Evolutionary conservation across 2,797 vertebrate genomes (phyloP), one percentile per base, ranked within the genome.

Genomic region (Emydoidea blandingii): DNA sequence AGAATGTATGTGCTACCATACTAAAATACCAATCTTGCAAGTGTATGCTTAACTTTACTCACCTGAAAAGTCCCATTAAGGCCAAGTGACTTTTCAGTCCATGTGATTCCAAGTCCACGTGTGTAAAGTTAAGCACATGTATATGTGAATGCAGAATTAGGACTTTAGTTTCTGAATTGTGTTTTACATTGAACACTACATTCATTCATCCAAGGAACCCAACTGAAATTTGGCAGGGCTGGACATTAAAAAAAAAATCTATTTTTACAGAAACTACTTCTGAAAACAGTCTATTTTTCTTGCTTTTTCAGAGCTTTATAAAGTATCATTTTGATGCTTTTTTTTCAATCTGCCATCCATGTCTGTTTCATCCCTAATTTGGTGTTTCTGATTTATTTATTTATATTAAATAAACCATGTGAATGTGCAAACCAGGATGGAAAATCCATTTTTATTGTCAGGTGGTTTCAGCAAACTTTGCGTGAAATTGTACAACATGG

Each of bases 321-420:
- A 41, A 41, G 68, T 72, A 12, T 41, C 0, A 56, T 9, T 74
- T n/a, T 0, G 0, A 6, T 9, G 91, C 92, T 83, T 49, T 6
- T n/a, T 12, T 85, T 74, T 79, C 31, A 11, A 23, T 1, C 41
- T 65, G 91, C 31, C 86, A 57, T 84, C 81, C 27, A 4, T 1
- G 50, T 19, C 68, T 65, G 14, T 12, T 1, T 3, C 76, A 8
- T 27, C 76, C 27, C 1, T 3, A 0, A 0, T 0, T 54, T 11
- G 52, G 41, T 2, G 27, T n/a, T 4, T 29, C 34, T 4, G 14
- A 2, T 34, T 72, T 3, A 4, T 3, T 15, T 1, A 1, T 14
- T 6, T 0, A 21, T 4, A 27, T 65, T 2, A 57, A 15, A n/a
- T 27, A 14, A 52, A n/a, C 16, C 1, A 5, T 0, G 0, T n/a